Conservation (phyloP, 2,888 invertebrate genomes). For the Nemotelus pantherinus region DNA sequence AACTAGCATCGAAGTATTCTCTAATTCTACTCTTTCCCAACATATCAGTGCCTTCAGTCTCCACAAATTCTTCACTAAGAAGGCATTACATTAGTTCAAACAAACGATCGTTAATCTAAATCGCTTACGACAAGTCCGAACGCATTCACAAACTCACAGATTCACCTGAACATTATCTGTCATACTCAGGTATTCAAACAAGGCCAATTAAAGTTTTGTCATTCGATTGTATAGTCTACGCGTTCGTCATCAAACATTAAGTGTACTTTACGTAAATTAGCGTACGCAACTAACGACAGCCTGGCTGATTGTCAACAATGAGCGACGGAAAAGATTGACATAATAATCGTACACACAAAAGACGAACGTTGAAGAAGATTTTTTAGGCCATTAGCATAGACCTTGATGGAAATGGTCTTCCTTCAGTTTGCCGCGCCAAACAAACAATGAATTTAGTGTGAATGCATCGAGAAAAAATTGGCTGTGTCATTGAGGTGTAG, state of each 20-base stretch:
- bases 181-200: neutral
- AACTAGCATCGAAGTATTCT: too few relatives aligned
- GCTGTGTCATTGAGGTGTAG: neutral
- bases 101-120: conserved; percentile 35
- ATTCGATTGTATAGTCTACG: conserved; percentile 30
- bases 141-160: too few relatives aligned
- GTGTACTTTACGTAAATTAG: conserved; percentile 20
- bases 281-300: neutral
- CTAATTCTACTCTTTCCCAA: too few relatives aligned
- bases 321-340: conserved; percentile 33
- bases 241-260: conserved; percentile 27
- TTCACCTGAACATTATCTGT: too few relatives aligned
- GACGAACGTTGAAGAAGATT: conserved; percentile 12
- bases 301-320: conserved; percentile 23
- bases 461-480: conserved; percentile 9
- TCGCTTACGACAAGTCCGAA: neutral
- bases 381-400: conserved; percentile 37
- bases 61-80: neutral
- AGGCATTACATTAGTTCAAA: conserved; percentile 12
- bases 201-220: conserved; percentile 30
- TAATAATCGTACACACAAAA: neutral
- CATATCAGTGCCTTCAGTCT: too few relatives aligned
- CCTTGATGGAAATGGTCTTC: conserved; percentile 36
- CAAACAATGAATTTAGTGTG: neutral
- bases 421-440: neutral